Percentiles rank a stretch among this genome's conserved stretches.
Conservation (phyloP, 2,888 invertebrate species). For the Frankliniella fusca region DNA sequence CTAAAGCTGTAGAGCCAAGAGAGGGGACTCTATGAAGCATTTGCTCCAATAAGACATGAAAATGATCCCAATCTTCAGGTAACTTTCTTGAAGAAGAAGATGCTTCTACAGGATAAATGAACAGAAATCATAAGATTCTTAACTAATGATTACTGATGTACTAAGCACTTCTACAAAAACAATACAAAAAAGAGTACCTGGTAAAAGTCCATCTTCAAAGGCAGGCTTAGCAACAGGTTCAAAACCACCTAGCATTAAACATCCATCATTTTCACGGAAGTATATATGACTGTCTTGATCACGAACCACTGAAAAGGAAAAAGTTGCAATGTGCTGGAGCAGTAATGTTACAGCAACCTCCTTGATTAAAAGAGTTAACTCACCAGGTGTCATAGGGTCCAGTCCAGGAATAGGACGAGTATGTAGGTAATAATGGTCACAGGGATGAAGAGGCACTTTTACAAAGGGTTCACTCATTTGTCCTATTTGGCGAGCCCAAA, state of each 20-base stretch:
- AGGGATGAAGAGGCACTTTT: conserved; percentile 80
- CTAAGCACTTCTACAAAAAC: neutral
- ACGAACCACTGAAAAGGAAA: conserved; percentile 60
- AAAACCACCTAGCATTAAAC: conserved; percentile 84
- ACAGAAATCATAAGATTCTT: conserved; percentile 33
- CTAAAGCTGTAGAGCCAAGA: conserved; percentile 68
- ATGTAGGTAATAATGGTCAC: conserved; percentile 89
- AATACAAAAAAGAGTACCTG: conserved; percentile 47
- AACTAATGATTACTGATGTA: conserved; percentile 31
- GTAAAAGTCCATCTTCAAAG: conserved; percentile 70
- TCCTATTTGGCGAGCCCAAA: conserved; percentile 90
- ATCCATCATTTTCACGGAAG: conserved; percentile 77
- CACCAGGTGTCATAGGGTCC: conserved; percentile 76
- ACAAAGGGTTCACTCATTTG: conserved; percentile 79
- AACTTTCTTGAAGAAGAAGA: conserved; percentile 56
- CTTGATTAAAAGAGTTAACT: too few relatives aligned
- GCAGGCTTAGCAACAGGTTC: conserved; percentile 87
- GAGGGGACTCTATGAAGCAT: conserved; percentile 77
- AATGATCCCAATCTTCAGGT: conserved; percentile 94
- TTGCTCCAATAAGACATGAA: conserved; percentile 81
- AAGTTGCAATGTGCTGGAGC: conserved; percentile 27
- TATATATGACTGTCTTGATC: conserved; percentile 86
- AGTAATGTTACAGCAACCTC: conserved; percentile 11
- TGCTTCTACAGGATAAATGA: conserved; percentile 36
- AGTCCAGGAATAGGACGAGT: conserved; percentile 75